Percentiles rank a stretch among this genome's conserved stretches.
These are phyloP conservation scores for Coccyzus lansbergi DNA, from an alignment of 2,797 vertebrate species.

Conservation along the genomic window DNA sequence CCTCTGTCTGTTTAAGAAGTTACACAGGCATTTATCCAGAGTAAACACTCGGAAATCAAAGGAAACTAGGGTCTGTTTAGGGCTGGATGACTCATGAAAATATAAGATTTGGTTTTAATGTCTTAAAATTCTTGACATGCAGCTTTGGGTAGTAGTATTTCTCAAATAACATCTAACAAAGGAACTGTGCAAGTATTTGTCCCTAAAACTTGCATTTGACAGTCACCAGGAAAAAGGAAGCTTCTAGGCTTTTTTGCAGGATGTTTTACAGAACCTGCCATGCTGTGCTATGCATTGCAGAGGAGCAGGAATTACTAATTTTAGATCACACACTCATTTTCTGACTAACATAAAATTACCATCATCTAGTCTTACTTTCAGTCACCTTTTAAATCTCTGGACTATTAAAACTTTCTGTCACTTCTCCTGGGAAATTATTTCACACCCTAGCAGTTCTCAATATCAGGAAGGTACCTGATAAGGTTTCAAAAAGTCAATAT, in stretches of 20 bases:
- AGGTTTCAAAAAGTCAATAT: background rate
- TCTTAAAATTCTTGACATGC: background rate
- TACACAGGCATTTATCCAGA: background rate
- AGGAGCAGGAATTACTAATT: background rate
- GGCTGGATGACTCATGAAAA: background rate
- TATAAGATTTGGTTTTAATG: background rate
- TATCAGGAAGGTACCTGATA: background rate
- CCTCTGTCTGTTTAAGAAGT: background rate
- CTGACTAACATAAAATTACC: background rate
- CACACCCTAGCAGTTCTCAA: background rate
- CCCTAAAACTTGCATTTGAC: background rate
- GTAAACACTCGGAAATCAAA: background rate
- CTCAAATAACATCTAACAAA: background rate
- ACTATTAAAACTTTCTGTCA: background rate
- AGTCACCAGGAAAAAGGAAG: background rate
- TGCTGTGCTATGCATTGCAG: background rate
- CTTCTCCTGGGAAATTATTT: constrained; percentile 15
- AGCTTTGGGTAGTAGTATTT: background rate
- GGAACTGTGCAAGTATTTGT: background rate
- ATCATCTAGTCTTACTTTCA: constrained; percentile 1
- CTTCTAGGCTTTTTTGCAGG: background rate
- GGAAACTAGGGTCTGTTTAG: background rate
- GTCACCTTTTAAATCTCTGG: background rate
- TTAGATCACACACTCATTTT: background rate
- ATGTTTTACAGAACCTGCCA: background rate